Conservation (phyloP, 2,888 invertebrate species). For the Lampropteryx suffumata region DNA sequence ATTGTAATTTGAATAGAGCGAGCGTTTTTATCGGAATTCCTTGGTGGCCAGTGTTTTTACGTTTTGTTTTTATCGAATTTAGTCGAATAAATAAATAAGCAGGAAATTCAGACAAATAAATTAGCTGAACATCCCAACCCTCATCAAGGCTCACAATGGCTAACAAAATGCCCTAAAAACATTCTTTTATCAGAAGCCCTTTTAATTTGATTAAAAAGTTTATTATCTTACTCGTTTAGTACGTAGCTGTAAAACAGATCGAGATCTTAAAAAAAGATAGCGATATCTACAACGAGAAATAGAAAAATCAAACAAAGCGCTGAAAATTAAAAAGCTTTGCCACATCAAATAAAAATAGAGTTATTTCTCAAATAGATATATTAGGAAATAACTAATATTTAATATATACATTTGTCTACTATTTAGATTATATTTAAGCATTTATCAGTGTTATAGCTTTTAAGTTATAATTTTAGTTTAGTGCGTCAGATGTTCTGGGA, state of each 20-base stretch:
- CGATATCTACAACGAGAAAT: constrained; percentile 19
- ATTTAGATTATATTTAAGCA: constrained; percentile 1
- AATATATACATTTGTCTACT: constrained; percentile 13
- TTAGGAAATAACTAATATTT: neutral
- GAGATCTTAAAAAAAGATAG: constrained; percentile 13
- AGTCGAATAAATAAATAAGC: constrained; percentile 33
- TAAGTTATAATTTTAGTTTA: constrained; percentile 44
- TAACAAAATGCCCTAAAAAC: constrained; percentile 46
- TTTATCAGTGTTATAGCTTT: constrained; percentile 29
- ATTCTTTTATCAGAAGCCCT: constrained; percentile 42
- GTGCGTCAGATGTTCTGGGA: constrained; percentile 79
- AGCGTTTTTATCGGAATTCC: neutral
- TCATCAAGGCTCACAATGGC: constrained; percentile 52
- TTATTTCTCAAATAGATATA: constrained; percentile 6
- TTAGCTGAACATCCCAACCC: constrained; percentile 50
- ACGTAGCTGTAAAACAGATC: constrained; percentile 17
- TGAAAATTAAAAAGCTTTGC: constrained; percentile 28
- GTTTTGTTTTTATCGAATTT: constrained; percentile 17
- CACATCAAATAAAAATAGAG: constrained; percentile 18
- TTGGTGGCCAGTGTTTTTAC: constrained; percentile 2
- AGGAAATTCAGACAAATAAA: constrained; percentile 44
- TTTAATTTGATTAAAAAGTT: constrained; percentile 44
- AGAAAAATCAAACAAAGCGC: constrained; percentile 24
- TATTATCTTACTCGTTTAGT: constrained; percentile 28
- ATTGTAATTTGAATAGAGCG: too few relatives aligned